A percentile compares a stretch with the other conserved stretches of the same genome.
Conservation (phyloP, 2,888 invertebrate genomes). For the Tryphoninae sp. region DNA sequence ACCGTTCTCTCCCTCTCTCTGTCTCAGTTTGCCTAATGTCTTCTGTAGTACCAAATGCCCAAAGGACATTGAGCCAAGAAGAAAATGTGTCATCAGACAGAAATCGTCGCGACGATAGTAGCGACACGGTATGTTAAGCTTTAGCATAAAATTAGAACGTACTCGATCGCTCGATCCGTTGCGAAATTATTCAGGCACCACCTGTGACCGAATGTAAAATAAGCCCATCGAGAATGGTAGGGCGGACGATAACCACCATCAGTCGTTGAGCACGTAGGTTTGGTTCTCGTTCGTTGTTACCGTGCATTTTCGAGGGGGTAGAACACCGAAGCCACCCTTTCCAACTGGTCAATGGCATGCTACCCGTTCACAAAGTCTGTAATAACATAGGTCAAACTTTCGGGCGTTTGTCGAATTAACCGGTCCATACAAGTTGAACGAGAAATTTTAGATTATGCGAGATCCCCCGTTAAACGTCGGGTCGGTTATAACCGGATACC, state of each 20-base stretch:
- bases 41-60: neutral
- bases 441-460: slow-evolving; percentile 53
- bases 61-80: neutral
- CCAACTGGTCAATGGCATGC: slow-evolving; percentile 13
- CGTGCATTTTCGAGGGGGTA: slow-evolving; percentile 11
- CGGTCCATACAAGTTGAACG: slow-evolving; percentile 31
- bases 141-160: neutral
- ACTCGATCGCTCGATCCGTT: slow-evolving; percentile 14
- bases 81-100: neutral
- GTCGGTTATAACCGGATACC: slow-evolving; percentile 18
- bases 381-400: slow-evolving; percentile 51
- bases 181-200: slow-evolving; percentile 16
- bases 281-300: slow-evolving; percentile 28
- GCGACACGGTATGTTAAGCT: neutral
- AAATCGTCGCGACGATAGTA: neutral
- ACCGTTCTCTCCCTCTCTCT: neutral
- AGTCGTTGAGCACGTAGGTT: slow-evolving; percentile 29
- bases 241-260: slow-evolving; percentile 53
- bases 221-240: slow-evolving; percentile 14
- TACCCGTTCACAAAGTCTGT: slow-evolving; percentile 39
- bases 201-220: slow-evolving; percentile 41
- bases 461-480: slow-evolving; percentile 17
- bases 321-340: neutral
- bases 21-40: neutral
- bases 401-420: slow-evolving; percentile 58